Percentiles rank a stretch among this genome's conserved stretches.
Conservation (phyloP, 2,888 invertebrate species). For the Deilephila porcellus region DNA sequence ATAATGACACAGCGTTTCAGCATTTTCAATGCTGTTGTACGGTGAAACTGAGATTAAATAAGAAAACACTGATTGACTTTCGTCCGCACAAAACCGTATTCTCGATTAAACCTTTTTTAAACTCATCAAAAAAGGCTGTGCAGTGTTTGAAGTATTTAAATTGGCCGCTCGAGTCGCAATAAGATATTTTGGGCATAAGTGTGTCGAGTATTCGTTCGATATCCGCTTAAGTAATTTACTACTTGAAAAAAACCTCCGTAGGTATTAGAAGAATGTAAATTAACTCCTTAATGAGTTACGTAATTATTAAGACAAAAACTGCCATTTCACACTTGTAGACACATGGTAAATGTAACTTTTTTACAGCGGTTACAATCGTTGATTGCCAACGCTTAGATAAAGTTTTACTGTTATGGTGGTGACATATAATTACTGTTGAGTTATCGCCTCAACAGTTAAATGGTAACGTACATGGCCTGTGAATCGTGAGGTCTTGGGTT, state of each 20-base stretch:
- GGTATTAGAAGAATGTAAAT: slow-evolving; percentile 27
- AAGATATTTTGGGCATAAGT: slow-evolving; percentile 28
- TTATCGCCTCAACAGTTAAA: neutral
- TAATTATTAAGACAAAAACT: slow-evolving; percentile 21
- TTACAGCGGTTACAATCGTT: slow-evolving; percentile 1
- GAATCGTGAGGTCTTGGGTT: too few relatives aligned
- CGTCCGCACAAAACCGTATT: slow-evolving; percentile 40
- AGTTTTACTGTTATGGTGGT: neutral
- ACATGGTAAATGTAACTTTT: slow-evolving; percentile 13
- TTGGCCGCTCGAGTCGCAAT: slow-evolving; percentile 35
- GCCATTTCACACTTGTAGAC: neutral
- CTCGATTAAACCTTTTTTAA: slow-evolving; percentile 46
- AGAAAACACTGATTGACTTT: slow-evolving; percentile 65
- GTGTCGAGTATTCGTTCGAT: slow-evolving; percentile 25
- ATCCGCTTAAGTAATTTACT: slow-evolving; percentile 33
- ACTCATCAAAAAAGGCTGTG: slow-evolving; percentile 34
- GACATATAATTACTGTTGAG: neutral
- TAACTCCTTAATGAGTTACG: slow-evolving; percentile 19
- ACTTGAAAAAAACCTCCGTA: slow-evolving; percentile 12
- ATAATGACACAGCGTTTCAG: slow-evolving; percentile 72
- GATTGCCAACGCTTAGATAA: neutral
- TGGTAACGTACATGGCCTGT: too few relatives aligned
- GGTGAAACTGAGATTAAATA: slow-evolving; percentile 60
- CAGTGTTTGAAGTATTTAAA: slow-evolving; percentile 40
- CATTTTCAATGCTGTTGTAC: slow-evolving; percentile 54